phyloP scores from a whole-genome alignment of 2,888 invertebrate species.

The Orthosia incerta region DNA sequence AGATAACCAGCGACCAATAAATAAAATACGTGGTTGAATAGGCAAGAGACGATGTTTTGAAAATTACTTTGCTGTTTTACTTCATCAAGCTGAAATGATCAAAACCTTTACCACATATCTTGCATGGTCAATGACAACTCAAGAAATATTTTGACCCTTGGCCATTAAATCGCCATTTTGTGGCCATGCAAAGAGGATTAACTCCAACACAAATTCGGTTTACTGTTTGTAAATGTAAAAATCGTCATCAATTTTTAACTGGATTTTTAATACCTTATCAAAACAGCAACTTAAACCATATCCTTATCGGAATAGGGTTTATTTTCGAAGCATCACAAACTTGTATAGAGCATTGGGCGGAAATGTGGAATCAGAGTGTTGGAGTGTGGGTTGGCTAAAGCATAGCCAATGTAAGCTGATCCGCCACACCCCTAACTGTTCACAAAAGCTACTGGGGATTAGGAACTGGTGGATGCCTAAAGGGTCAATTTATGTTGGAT shows the following conservation, averaged over 20 bases:
- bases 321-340: slow-evolving; percentile 68
- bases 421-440: slow-evolving; percentile 70
- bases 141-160: slow-evolving; percentile 3
- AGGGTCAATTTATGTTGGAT: slow-evolving; percentile 79
- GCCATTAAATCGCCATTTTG: slow-evolving; percentile 8
- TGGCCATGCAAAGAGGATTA: slow-evolving; percentile 25
- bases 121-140: slow-evolving; percentile 1
- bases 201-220: slow-evolving; percentile 23
- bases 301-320: slow-evolving; percentile 66
- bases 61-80: background rate
- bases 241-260: slow-evolving; percentile 38
- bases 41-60: background rate
- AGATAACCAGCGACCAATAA: background rate
- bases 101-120: slow-evolving; percentile 21
- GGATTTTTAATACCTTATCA: slow-evolving; percentile 29
- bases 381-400: slow-evolving; percentile 82
- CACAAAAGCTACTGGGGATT: slow-evolving; percentile 57
- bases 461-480: slow-evolving; percentile 70
- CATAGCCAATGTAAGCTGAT: slow-evolving; percentile 77
- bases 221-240: slow-evolving; percentile 34
- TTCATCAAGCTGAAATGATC: background rate
- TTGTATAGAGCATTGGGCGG: slow-evolving; percentile 85
- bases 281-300: slow-evolving; percentile 64
- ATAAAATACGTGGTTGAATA: background rate
- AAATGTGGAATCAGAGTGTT: slow-evolving; percentile 87